These are phyloP conservation scores for Epicauta chinensis DNA, from an alignment of 1,140 invertebrate genomes.

Conservation along the genomic window DNA sequence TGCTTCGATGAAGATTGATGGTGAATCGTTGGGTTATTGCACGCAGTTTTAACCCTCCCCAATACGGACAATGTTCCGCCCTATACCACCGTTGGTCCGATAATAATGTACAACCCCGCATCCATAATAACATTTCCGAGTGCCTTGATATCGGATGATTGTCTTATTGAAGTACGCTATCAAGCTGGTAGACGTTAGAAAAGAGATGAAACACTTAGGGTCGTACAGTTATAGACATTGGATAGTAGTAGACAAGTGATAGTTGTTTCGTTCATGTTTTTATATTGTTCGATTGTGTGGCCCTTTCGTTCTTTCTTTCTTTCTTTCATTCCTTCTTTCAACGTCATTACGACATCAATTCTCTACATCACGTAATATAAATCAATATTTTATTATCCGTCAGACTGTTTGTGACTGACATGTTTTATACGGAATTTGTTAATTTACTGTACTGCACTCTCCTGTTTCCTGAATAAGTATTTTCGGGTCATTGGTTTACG, in stretches of 20 bases:
- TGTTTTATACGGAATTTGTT: conserved; percentile 25
- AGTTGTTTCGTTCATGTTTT: conserved; percentile 13
- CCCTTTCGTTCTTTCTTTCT: no score
- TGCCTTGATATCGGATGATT: conserved; percentile 9
- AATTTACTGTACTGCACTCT: conserved; percentile 21
- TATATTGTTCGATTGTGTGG: conserved; percentile 1
- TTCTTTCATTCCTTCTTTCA: background rate
- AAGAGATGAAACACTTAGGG: conserved; percentile 7
- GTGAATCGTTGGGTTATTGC: conserved; percentile 3
- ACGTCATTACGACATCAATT: conserved; percentile 11
- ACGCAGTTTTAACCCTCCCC: conserved; percentile 8
- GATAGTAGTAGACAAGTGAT: background rate
- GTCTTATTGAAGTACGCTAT: conserved; percentile 12
- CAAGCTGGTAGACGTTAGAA: conserved; percentile 13
- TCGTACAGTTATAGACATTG: background rate
- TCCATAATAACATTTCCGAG: conserved; percentile 5
- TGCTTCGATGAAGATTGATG: background rate
- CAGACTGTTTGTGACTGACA: conserved; percentile 23
- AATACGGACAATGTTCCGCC: conserved; percentile 3
- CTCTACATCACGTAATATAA: conserved; percentile 11
- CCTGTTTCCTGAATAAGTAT: conserved; percentile 32
- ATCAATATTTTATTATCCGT: conserved; percentile 28
- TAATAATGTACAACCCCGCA: conserved; percentile 10
- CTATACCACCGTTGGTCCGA: conserved; percentile 1
- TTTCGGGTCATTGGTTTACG: conserved; percentile 38